These are phyloP conservation scores for Fulmarus glacialis DNA, from an alignment of 2,113 vertebrate species.

Conservation along the genomic window DNA sequence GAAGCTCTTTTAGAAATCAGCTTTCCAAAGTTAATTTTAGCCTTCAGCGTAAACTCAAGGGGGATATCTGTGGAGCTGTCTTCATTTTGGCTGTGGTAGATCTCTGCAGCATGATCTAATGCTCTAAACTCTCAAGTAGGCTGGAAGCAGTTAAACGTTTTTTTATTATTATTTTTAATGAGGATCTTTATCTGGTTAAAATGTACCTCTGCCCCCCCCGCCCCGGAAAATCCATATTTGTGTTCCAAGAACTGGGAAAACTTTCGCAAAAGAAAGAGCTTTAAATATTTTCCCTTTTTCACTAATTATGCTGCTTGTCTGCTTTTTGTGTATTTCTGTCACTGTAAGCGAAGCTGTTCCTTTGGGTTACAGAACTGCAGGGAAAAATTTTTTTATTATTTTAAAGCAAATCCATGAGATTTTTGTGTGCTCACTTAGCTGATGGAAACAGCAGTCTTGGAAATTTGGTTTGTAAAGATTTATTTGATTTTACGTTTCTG, in stretches of 20 bases:
- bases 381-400: background rate
- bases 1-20: background rate
- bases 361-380: background rate
- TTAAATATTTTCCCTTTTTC: background rate
- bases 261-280: background rate
- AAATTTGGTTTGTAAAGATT: background rate
- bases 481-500: background rate
- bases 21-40: conserved; percentile 47
- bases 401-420: background rate
- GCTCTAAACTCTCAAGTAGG: conserved; percentile 19
- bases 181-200: conserved; percentile 32
- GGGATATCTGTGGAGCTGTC: conserved; percentile 26
- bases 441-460: conserved; percentile 29
- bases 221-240: background rate
- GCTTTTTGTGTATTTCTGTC: background rate
- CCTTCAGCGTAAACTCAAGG: background rate
- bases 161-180: background rate
- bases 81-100: background rate
- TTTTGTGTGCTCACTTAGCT: background rate
- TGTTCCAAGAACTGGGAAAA: conserved; percentile 1
- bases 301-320: background rate
- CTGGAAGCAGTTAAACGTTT: conserved; percentile 20
- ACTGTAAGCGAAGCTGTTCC: background rate
- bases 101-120: conserved; percentile 50
- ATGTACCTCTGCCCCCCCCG: background rate